phyloP scores from a whole-genome alignment of 2,888 invertebrate species.

The Lomographa bimaculata region DNA sequence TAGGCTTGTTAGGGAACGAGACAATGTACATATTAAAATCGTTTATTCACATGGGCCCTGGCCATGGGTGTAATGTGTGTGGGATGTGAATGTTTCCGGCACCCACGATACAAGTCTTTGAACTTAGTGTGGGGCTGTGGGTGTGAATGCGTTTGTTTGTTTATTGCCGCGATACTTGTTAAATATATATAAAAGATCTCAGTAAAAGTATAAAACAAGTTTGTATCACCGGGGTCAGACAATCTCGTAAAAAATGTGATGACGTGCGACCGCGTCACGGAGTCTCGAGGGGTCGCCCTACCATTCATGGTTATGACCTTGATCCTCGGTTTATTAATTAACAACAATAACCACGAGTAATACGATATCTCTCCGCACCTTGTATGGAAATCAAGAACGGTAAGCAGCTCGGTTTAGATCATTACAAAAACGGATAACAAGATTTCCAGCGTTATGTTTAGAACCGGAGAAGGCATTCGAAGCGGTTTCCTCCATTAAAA shows the following conservation, averaged over 20 bases:
- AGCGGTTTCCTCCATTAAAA: slow-evolving; percentile 26
- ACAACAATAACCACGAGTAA: slow-evolving; percentile 29
- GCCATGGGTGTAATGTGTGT: no score
- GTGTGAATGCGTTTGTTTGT: no score
- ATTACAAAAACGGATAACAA: slow-evolving; percentile 28
- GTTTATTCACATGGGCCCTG: no score
- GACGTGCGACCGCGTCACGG: slow-evolving; percentile 19
- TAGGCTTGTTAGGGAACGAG: no score
- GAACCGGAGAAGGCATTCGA: slow-evolving; percentile 23
- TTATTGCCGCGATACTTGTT: no score
- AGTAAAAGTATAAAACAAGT: no score
- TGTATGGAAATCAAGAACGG: slow-evolving; percentile 15
- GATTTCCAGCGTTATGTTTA: slow-evolving; percentile 24
- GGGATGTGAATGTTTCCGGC: no score
- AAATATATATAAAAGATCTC: no score
- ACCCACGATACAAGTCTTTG: no score
- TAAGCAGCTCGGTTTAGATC: slow-evolving; percentile 4
- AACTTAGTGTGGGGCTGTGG: no score
- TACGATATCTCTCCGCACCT: slow-evolving; percentile 20
- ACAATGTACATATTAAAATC: no score
- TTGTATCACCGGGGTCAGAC: slow-evolving; percentile 24
- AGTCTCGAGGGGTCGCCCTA: slow-evolving; percentile 20
- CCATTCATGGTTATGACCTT: slow-evolving; percentile 29
- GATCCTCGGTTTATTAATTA: slow-evolving; percentile 27
- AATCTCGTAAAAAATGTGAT: slow-evolving; percentile 9